Base-by-base conservation (phyloP, 2,113 vertebrate species). In the Ictalurus punctatus region DNA sequence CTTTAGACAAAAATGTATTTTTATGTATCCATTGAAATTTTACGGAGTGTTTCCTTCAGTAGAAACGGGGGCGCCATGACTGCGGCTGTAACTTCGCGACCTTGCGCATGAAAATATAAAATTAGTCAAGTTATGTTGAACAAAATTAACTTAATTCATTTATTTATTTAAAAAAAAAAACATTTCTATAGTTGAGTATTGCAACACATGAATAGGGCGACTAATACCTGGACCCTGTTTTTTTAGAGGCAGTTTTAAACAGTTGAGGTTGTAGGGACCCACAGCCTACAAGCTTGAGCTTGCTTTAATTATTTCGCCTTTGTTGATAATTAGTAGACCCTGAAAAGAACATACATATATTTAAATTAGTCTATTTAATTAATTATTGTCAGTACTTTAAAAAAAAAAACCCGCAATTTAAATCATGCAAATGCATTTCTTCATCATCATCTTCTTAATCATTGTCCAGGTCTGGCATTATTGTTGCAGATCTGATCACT, bases 21-120 rank as follows among this genome's bases (percentile, higher is more conserved):
- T 4, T 1, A 21, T 81, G 52, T 81, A 21, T 5, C 54, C 2
- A 6, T 54, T 52, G 44, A 21, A 12, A 58, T 23, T 23, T 69
- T 56, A 56, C 85, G 79, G 59, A 37, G 76, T 61, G 63, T 89
- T 90, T 69, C n/a, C 58, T 73, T 54, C 56, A 40, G 54, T 27
- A 25, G 83, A 61, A 83, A 86, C 83, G 54, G 79, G 16, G 69
- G 30, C 58, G 82, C 82, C 65, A 88, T 71, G 81, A 40, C 12
- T 30, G 37, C 13, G 25, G 67, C 73, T 52, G 25, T 1, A n/a
- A 34, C 44, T 34, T 81, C 67, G 1, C 27, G 17, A 48, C 69
- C 30, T 14, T 7, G 54, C 65, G 56, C 58, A 58, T 69, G 17
- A 56, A 58, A 71, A 59, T 54, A 54, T 65, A 1, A 40, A 76